phyloP scores from a whole-genome alignment of 2,888 invertebrate genomes.

The Galeruca laticollis region DNA sequence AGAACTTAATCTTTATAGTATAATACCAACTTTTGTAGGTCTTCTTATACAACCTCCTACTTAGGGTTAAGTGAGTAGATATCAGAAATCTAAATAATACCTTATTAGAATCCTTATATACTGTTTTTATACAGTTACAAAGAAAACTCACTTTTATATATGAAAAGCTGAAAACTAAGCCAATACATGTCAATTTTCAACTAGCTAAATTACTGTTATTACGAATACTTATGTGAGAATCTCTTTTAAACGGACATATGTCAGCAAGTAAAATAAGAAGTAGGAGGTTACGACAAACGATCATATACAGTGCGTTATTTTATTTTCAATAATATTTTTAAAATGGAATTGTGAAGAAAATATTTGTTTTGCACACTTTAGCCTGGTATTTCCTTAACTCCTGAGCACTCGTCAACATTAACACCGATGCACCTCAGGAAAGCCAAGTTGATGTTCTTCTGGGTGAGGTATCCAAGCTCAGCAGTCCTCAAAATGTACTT shows the following conservation, averaged over 20 bases:
- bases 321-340: too few species aligned
- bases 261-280: conserved; percentile 54
- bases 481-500: conserved; percentile 99
- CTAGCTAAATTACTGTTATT: conserved; percentile 30
- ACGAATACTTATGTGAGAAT: conserved; percentile 35
- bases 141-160: conserved; percentile 38
- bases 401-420: conserved; percentile 93
- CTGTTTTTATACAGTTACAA: conserved; percentile 40
- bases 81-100: conserved; percentile 54
- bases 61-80: conserved; percentile 60
- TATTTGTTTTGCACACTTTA: conserved; percentile 53
- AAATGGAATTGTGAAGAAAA: not conserved
- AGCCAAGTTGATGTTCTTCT: conserved; percentile 99
- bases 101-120: conserved; percentile 49
- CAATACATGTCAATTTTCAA: conserved; percentile 32
- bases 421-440: conserved; percentile 99
- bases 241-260: conserved; percentile 48
- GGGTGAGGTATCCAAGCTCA: conserved; percentile 99
- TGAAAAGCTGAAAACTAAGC: conserved; percentile 26
- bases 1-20: conserved; percentile 7
- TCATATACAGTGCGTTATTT: too few species aligned
- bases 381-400: conserved; percentile 80
- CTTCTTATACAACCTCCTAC: conserved; percentile 56
- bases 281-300: conserved; percentile 16
- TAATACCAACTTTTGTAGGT: conserved; percentile 50